A percentile compares a stretch with the other conserved stretches of the same genome.
Conservation (phyloP, 2,797 vertebrate genomes). For the Alcedo quadribrachys region DNA sequence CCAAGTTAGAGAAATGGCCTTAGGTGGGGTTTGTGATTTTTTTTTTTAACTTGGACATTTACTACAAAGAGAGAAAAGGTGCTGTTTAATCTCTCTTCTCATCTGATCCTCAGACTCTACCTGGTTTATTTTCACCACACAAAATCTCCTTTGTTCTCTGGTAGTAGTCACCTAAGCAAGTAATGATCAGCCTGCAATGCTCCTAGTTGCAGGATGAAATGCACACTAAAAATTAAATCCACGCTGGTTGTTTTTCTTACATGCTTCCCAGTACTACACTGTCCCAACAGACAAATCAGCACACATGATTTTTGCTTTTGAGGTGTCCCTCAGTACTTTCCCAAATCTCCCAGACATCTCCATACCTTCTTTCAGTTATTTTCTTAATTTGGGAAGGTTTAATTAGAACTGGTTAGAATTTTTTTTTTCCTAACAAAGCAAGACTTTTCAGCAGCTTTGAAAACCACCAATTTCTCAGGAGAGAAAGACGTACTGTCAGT, state of each 20-base stretch:
- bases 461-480: slow-evolving; percentile 29
- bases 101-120: not conserved
- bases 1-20: slow-evolving; percentile 12
- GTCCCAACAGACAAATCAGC: not conserved
- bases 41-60: slow-evolving; percentile 16
- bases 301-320: not conserved
- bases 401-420: slow-evolving; percentile 1
- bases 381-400: slow-evolving; percentile 14
- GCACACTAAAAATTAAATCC: not conserved
- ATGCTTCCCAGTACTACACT: not conserved
- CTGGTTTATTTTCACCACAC: not conserved
- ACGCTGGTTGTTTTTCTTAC: not conserved
- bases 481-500: slow-evolving; percentile 30
- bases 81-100: not conserved
- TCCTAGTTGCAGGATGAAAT: not conserved
- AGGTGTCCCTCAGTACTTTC: not conserved
- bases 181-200: not conserved
- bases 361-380: slow-evolving; percentile 1
- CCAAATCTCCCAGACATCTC: not conserved
- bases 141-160: not conserved
- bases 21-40: not conserved
- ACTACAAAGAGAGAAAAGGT: slow-evolving; percentile 24
- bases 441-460: slow-evolving; percentile 25
- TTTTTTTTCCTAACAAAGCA: not conserved
- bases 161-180: not conserved